Evolutionary conservation across 2,888 invertebrate genomes (phyloP), one percentile per base, ranked within the genome.

Genomic region (Polydesmus complanatus): DNA sequence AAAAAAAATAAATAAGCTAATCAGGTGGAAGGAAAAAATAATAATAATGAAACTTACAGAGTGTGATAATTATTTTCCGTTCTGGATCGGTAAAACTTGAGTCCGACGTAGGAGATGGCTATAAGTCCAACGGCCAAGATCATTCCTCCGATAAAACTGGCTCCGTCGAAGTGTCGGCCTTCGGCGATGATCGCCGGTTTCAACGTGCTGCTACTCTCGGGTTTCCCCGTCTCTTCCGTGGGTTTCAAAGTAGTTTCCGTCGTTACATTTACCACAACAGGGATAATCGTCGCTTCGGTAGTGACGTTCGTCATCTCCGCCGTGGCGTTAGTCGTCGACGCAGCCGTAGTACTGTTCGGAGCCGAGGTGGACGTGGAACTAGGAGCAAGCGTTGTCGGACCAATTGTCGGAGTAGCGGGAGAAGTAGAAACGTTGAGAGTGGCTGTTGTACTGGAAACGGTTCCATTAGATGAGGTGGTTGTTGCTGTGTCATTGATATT

Each of bases 41-140:
- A n/a, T 51, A 3, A 19, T 21, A 51, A 51, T n/a, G 60, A n/a
- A n/a, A 66, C 76, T 86, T 86, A 92, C 73, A 92, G 83, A 64
- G 89, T 90, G 71, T 88, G 89, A 75, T 92, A 93, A 75, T 88
- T 89, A 67, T 84, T 81, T 73, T 88, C 90, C 62, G 85, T 85
- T 70, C 86, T 83, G 64, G 88, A 84, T 74, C 85, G 87, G 78
- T 90, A 92, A 74, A 90, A 89, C 73, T 89, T 90, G 78, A 85
- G 86, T 48, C 86, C 86, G 69, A 91, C 84, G 74, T 86, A 83
- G 1, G 84, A 83, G 62, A 93, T 84, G 11, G 85, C 88, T 60
- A 88, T 79, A 22, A 91, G 73, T 37, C 88, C 89, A 23, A 84
- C 75, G 8, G 87, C 83, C 62, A 92, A 76, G 27, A 91, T 84